Conservation (phyloP, 2,113 vertebrate genomes). For the Actenoides lindsayi region DNA sequence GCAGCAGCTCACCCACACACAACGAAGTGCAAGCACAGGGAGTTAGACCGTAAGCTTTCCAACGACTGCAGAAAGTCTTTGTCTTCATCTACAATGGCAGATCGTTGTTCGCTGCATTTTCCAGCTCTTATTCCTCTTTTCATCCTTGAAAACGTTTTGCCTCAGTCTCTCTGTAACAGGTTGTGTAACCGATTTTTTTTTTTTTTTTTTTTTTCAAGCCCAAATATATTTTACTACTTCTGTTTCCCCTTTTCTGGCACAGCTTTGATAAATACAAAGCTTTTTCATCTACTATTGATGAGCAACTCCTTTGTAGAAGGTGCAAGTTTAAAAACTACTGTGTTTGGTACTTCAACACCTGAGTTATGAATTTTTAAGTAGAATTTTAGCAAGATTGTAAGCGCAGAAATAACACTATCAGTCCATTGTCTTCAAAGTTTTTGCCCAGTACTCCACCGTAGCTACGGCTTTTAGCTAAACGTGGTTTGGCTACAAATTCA, state of each 20-base stretch:
- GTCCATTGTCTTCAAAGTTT: neutral
- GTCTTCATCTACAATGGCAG: neutral
- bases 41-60: neutral
- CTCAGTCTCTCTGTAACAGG: neutral
- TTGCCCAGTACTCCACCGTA: neutral
- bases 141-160: neutral
- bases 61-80: neutral
- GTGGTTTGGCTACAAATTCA: neutral
- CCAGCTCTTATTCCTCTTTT: neutral
- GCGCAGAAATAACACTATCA: neutral
- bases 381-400: neutral
- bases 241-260: neutral
- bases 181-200: neutral
- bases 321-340: neutral
- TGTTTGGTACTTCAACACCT: neutral
- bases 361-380: neutral
- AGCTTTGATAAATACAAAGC: neutral
- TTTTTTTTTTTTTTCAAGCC: neutral
- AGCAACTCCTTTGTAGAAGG: neutral
- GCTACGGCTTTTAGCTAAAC: neutral
- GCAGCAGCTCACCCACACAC: neutral
- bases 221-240: neutral
- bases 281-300: neutral
- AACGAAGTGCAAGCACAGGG: rapidly evolving
- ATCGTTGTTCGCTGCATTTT: neutral